Evolutionary conservation across 2,113 vertebrate species (phyloP).

Genomic region (Scolopax mira): DNA sequence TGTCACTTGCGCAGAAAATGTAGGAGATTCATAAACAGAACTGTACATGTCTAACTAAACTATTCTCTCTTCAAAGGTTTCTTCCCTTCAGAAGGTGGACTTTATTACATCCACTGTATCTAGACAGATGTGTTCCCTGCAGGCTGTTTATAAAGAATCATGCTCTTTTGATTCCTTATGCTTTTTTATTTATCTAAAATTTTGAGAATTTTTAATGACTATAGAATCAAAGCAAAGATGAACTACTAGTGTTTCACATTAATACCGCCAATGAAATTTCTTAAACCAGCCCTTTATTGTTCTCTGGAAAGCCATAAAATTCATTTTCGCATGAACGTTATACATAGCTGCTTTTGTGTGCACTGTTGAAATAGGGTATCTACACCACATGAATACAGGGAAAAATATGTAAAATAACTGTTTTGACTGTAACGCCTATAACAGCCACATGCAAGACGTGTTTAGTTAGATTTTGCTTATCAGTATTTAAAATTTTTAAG

Average conservation of each 20-base stretch:
- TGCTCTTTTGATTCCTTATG: neutral
- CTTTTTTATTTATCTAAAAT: neutral
- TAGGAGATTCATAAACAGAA: neutral
- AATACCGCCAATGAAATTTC: neutral
- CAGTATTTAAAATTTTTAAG: neutral
- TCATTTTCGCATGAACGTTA: neutral
- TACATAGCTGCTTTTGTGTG: neutral
- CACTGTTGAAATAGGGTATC: neutral
- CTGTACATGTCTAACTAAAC: neutral
- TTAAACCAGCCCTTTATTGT: neutral
- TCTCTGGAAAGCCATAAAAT: neutral
- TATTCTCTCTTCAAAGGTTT: neutral
- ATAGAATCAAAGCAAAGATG: neutral
- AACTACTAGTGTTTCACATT: neutral
- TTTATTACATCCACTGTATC: neutral
- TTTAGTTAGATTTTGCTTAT: neutral
- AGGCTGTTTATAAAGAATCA: neutral
- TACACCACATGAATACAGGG: neutral
- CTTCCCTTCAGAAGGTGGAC: neutral
- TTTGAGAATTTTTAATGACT: neutral
- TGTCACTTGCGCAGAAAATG: neutral
- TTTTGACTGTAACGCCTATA: neutral
- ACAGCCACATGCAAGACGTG: neutral
- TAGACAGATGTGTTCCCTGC: neutral
- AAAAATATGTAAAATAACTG: neutral